Percentiles rank a stretch among this genome's conserved stretches.
Conservation (phyloP, 2,888 invertebrate genomes). For the Spisula solida region DNA sequence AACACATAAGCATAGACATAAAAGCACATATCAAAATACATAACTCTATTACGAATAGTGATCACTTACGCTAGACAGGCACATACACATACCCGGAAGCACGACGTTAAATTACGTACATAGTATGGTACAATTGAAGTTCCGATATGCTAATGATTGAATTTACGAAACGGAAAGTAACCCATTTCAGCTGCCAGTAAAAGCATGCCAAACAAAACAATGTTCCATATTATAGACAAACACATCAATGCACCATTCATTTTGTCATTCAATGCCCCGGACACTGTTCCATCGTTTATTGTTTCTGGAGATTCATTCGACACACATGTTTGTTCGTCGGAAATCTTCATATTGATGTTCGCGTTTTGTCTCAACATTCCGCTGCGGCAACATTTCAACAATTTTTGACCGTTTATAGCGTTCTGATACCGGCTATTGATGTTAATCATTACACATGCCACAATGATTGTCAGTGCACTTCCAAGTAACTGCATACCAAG, state of each 20-base stretch:
- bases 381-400: neutral
- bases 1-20: too few relatives aligned
- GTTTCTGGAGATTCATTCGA: neutral
- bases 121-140: too few relatives aligned
- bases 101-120: too few relatives aligned
- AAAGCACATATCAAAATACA: too few relatives aligned
- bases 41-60: too few relatives aligned
- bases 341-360: neutral
- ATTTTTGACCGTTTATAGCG: neutral
- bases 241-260: conserved; percentile 12
- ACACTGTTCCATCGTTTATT: neutral
- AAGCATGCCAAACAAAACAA: neutral
- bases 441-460: conserved; percentile 55
- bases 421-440: conserved; percentile 38
- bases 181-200: neutral
- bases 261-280: neutral
- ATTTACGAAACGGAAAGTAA: neutral
- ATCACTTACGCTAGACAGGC: too few relatives aligned
- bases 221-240: conserved; percentile 18
- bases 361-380: neutral
- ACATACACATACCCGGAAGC: too few relatives aligned
- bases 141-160: too few relatives aligned
- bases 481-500: conserved; percentile 59
- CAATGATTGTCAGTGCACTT: conserved; percentile 63
- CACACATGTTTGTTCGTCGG: neutral